These are phyloP conservation scores for Clinocottus analis DNA, from an alignment of 2,113 vertebrate genomes.

Conservation along the genomic window DNA sequence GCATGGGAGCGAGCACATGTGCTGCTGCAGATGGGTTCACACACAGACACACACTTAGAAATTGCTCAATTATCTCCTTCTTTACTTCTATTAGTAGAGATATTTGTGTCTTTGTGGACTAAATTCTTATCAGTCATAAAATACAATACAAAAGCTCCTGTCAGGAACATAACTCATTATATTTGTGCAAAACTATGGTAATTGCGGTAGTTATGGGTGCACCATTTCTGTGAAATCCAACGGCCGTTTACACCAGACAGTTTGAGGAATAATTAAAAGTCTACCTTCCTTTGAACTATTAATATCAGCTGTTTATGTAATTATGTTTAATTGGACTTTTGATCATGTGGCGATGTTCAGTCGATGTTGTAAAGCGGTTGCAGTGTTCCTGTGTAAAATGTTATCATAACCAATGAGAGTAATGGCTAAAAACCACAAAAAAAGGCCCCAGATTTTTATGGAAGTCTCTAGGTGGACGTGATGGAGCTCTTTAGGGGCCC, in stretches of 20 bases:
- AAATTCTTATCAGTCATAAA: neutral
- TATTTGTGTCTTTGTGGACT: neutral
- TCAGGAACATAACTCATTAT: neutral
- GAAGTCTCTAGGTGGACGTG: slow-evolving; percentile 5
- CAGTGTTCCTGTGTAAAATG: neutral
- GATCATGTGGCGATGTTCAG: neutral
- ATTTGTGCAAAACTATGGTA: neutral
- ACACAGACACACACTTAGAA: neutral
- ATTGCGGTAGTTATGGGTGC: neutral
- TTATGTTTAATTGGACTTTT: neutral
- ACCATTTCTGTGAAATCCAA: neutral
- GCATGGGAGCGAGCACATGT: slow-evolving; percentile 30
- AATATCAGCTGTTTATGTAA: neutral
- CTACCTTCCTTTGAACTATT: neutral
- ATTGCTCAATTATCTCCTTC: slow-evolving; percentile 6
- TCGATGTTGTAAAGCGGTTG: neutral
- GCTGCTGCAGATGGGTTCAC: slow-evolving; percentile 43
- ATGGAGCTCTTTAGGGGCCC: slow-evolving; percentile 55
- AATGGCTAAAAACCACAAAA: slow-evolving; percentile 25
- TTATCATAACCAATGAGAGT: slow-evolving; percentile 38
- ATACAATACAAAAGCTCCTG: too few species aligned
- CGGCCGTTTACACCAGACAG: neutral
- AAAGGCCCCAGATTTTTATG: neutral
- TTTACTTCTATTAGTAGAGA: neutral
- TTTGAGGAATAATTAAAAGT: neutral